Base-by-base conservation (phyloP, 1,140 invertebrate genomes). In the Papilio dardanus region DNA sequence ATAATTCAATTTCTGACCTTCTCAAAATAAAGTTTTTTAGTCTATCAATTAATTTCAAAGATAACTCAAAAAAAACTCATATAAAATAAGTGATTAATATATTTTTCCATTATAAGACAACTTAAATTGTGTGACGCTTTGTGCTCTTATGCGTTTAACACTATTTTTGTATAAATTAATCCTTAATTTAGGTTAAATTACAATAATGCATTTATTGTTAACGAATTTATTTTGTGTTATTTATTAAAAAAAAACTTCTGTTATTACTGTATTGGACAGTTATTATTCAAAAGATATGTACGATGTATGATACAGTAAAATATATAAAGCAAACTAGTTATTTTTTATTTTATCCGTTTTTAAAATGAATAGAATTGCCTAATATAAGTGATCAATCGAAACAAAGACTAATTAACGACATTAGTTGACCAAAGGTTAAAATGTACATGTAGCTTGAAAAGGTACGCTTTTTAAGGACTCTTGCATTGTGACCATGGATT, bases 211-310 rank as follows among this genome's bases (percentile, higher is more conserved):
- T 92, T 92, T 92, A 92, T 86, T 87, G 85, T 88, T 90, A 90
- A 88, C 89, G 91, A 92, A 92, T 92, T 92, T 92, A 92, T 92
- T 88, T 91, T 92, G 77, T 88, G 81, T 89, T 89, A 77, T 83
- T 88, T 85, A 69, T 69, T 86, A 79, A 83, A 83, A 76, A 83
- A 71, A 80, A 86, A 83, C 76, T 83, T 85, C 85, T 89, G 85
- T 85, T 85, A 77, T 80, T 81, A 83, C 67, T 76, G 75, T 76
- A 76, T 71, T 46, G 33, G 40, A 24, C 28, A 54, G 46, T 71
- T 28, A 33, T 76, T 71, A 50, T 71, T 50, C 62, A 33, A 35
- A 75, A 46, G 66, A 54, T 75, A 21, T 75, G 58, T 75, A 75
- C 19, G 19, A 21, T 69, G 67, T 69, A 68, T 35, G 16, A 35